phyloP scores from a whole-genome alignment of 2,888 invertebrate genomes.

The Tipula helvola region DNA sequence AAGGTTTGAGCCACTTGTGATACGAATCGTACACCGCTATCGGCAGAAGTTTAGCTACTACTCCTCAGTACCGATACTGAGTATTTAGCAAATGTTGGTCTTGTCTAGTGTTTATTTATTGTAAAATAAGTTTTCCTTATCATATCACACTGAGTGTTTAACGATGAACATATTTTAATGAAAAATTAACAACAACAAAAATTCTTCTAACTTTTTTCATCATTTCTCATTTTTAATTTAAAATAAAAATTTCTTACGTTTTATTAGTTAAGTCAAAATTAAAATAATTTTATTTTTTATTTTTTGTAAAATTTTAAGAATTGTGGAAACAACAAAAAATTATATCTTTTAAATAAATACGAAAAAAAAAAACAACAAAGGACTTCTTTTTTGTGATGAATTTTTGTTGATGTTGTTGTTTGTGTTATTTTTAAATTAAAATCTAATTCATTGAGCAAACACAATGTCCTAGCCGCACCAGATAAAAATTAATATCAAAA shows the following conservation, averaged over 20 bases:
- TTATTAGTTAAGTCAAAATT: background rate
- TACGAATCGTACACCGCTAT: too few relatives aligned
- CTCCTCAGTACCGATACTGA: too few relatives aligned
- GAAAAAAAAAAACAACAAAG: background rate
- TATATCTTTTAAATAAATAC: background rate
- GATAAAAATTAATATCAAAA: background rate
- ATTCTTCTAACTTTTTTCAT: background rate
- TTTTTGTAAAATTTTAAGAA: background rate
- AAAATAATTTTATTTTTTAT: background rate
- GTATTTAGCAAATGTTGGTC: too few relatives aligned
- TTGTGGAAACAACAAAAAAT: background rate
- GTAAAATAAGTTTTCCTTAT: too few relatives aligned
- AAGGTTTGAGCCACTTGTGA: too few relatives aligned
- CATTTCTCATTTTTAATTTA: background rate
- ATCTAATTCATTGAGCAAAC: slow-evolving; percentile 11
- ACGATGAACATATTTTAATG: background rate
- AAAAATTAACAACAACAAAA: background rate
- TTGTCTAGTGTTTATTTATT: too few relatives aligned
- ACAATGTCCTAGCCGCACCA: slow-evolving; percentile 4
- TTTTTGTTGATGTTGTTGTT: background rate
- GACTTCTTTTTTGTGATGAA: background rate
- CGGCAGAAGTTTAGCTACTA: too few relatives aligned
- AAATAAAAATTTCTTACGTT: background rate
- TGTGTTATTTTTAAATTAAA: slow-evolving; percentile 9
- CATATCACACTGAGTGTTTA: too few relatives aligned